Conservation (phyloP, 2,113 vertebrate species). For the Axis porcinus region DNA sequence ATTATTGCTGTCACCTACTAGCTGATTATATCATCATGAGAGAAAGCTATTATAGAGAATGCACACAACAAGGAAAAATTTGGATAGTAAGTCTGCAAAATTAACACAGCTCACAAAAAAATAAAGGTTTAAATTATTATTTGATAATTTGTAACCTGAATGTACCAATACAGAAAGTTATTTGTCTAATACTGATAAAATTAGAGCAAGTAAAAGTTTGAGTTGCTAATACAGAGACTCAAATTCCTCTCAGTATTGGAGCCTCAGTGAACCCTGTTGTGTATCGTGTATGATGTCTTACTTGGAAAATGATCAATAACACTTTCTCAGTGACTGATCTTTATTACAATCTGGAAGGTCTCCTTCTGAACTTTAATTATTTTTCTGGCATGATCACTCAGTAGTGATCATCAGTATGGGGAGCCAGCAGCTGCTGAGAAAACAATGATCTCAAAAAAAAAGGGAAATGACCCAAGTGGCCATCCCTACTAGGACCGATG, state of each 20-base stretch:
- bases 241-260: neutral
- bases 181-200: constrained; percentile 22
- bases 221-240: neutral
- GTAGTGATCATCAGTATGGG: too few relatives aligned
- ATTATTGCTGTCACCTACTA: constrained; percentile 46
- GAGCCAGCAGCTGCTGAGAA: constrained; percentile 4
- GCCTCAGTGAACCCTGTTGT: neutral
- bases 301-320: neutral
- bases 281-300: neutral
- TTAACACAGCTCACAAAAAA: neutral
- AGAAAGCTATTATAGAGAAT: constrained; percentile 45
- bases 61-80: neutral
- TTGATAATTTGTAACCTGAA: neutral
- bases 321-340: neutral
- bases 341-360: neutral
- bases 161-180: neutral
- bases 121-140: neutral
- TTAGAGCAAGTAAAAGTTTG: neutral
- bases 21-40: constrained; percentile 31
- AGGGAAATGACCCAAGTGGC: neutral
- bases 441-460: neutral
- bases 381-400: neutral
- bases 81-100: neutral
- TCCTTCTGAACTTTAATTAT: neutral
- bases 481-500: neutral